phyloP scores from a whole-genome alignment of 2,113 vertebrate species.

The Aspiorhynchus laticeps region DNA sequence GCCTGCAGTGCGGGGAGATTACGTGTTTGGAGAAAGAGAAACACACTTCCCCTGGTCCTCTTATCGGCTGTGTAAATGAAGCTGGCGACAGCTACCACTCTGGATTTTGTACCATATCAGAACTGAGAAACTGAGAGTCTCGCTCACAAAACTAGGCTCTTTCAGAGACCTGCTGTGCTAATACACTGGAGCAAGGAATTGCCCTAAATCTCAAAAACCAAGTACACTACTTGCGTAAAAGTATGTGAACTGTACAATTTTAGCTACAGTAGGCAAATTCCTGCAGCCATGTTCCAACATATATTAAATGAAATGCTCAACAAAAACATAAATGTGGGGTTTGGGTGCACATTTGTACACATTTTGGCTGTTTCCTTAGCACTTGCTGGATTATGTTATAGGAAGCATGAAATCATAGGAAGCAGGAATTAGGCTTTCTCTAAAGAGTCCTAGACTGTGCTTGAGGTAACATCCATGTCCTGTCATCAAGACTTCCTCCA shows the following conservation, averaged over 20 bases:
- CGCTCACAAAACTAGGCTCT: not conserved
- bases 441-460: not conserved
- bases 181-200: not conserved
- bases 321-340: not conserved
- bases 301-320: not conserved
- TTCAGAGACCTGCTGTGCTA: not conserved
- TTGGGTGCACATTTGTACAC: not conserved
- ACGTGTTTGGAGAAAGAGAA: slow-evolving; percentile 51
- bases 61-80: slow-evolving; percentile 56
- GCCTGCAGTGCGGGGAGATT: slow-evolving; percentile 39
- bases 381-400: slow-evolving; percentile 15
- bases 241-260: not conserved
- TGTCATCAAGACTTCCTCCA: slow-evolving; percentile 15
- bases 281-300: not conserved
- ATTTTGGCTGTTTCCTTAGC: not conserved
- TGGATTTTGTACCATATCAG: slow-evolving; percentile 41
- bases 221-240: not conserved
- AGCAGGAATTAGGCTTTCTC: not conserved
- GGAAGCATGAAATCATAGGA: slow-evolving; percentile 27
- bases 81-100: slow-evolving; percentile 33
- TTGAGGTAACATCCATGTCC: slow-evolving; percentile 11
- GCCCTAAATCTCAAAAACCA: not conserved
- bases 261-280: not conserved
- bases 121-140: not conserved
- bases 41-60: slow-evolving; percentile 39